Base-by-base conservation (phyloP, 2,888 invertebrate species). In the Thereva unica region DNA sequence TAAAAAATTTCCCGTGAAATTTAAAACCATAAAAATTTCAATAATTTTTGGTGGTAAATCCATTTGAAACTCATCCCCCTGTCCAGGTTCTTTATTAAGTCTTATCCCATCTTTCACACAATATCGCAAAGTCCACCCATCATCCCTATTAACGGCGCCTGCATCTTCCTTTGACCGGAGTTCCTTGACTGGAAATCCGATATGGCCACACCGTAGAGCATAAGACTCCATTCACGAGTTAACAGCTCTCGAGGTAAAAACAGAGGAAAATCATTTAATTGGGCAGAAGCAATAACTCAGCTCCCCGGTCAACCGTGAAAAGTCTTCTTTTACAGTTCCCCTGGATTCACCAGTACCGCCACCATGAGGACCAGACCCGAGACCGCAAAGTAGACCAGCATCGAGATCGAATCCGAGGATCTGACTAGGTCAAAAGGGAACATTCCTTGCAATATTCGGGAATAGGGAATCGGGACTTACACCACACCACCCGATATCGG, bases 231-330 rank as follows among this genome's bases (percentile, higher is more conserved):
- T 66, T 68, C 68, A 66, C 68, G 56, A 68, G 52, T 68, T 68
- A 66, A 66, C 68, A 68, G 68, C 66, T 68, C 63, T 41, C 52
- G 42, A 52, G 63, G 52, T 41, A 63, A 52, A 34, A 42, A 64
- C 53, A 35, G 41, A 34, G 37, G 53, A 64, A 67, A 69, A 69
- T 65, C 61, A 69, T 69, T 69, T 69, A 67, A 69, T 69, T 67
- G 69, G 67, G 55, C 67, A 69, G 67, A 67, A 69, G 41, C 63
- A 66, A 69, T 67, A 69, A 61, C 61, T 67, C 65, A 65, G 64
- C 55, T 49, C 54, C 50, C 37, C 55, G 63, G 52, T 49, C 65
- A 69, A 67, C 53, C 66, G 69, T 69, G 69, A 69, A 67, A 67
- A 67, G 67, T 64, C 67, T 59, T 64, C 49, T 59, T 61, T 67